These are phyloP conservation scores for Platycercus adscitus DNA, from an alignment of 2,113 vertebrate species.

Conservation along the genomic window DNA sequence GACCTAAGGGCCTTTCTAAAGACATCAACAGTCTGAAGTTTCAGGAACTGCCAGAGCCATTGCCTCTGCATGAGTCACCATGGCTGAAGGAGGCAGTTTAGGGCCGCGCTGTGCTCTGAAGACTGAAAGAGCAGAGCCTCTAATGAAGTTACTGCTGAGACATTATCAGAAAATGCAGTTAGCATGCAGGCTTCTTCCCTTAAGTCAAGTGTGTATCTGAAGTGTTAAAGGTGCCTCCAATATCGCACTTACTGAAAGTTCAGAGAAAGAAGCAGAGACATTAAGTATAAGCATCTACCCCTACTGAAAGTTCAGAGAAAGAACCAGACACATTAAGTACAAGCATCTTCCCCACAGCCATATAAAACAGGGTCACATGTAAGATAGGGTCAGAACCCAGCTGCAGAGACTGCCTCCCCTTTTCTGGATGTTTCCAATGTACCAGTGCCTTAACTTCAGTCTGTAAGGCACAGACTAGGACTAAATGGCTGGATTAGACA, in stretches of 20 bases:
- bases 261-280: not conserved
- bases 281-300: not conserved
- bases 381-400: not conserved
- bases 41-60: not conserved
- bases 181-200: not conserved
- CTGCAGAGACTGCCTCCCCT: not conserved
- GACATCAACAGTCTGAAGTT: not conserved
- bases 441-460: not conserved
- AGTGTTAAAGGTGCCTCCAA: not conserved
- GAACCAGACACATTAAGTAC: not conserved
- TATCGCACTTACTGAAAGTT: not conserved
- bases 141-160: not conserved
- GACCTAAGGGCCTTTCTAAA: conserved; percentile 20
- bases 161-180: not conserved
- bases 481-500: not conserved
- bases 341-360: not conserved
- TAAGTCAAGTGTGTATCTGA: not conserved
- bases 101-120: not conserved
- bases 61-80: not conserved
- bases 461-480: not conserved
- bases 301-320: not conserved
- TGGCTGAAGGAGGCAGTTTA: not conserved
- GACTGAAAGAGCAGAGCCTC: not conserved
- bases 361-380: not conserved
- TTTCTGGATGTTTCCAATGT: not conserved